A percentile compares a stretch with the other conserved stretches of the same genome.
Evolutionary conservation across 1,140 invertebrate species (phyloP).

Genomic region (Heliconius hermathena): DNA sequence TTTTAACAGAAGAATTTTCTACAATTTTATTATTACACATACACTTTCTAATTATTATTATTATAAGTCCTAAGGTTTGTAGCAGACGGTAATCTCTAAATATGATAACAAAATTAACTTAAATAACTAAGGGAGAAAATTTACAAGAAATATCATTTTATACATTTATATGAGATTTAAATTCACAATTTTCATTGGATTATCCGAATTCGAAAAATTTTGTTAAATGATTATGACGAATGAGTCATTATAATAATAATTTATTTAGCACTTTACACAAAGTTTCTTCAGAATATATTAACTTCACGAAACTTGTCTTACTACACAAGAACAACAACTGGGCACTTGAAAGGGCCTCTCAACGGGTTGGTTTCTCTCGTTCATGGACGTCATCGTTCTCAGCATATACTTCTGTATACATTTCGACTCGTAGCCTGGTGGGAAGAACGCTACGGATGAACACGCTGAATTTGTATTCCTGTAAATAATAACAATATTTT

Average conservation of each 20-base stretch:
- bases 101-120: neutral
- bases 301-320: slow-evolving; percentile 1
- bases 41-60: too few species aligned
- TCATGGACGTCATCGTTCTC: slow-evolving; percentile 80
- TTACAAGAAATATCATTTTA: neutral
- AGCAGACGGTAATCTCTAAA: neutral
- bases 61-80: neutral
- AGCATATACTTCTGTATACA: slow-evolving; percentile 86
- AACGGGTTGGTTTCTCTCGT: slow-evolving; percentile 73
- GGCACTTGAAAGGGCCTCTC: slow-evolving; percentile 83
- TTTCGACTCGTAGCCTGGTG: slow-evolving; percentile 77
- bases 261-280: neutral
- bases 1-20: too few species aligned
- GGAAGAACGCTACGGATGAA: slow-evolving; percentile 67
- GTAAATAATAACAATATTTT: slow-evolving; percentile 6
- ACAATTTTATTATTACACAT: too few species aligned
- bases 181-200: neutral
- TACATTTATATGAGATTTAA: neutral
- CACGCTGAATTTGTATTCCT: slow-evolving; percentile 49
- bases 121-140: neutral
- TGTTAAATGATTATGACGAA: neutral
- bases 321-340: slow-evolving; percentile 84
- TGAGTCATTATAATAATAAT: neutral
- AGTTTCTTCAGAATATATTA: neutral
- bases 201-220: neutral